Evolutionary conservation across 2,888 invertebrate species (phyloP), one percentile per base, ranked within the genome.

Genomic region (Julus scanicus): DNA sequence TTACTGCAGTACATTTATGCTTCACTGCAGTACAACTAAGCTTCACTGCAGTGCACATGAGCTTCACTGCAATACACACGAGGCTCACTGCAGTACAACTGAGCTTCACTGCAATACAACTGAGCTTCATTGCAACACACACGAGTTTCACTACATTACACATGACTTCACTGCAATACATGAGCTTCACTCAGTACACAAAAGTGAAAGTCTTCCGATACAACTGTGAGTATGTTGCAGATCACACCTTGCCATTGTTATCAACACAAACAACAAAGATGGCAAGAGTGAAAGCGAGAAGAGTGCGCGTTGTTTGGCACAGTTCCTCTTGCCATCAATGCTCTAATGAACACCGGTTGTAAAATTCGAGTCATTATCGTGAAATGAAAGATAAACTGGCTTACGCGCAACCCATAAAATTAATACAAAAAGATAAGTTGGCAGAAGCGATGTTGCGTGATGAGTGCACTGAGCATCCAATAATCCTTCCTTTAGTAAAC

Each of bases 301-400:
- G 4, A 9, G 57, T 6, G 17, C 17, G n/a, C 57, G n/a, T 57
- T 57, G 57, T 57, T 57, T 57, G n/a, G n/a, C 57, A n/a, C 57
- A 53, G 17, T 57, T 57, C n/a, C n/a, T 57, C n/a, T 57, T 57
- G n/a, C 57, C 57, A 57, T 57, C 57, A n/a, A 57, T 57, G 57
- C 57, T 57, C 57, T 57, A 57, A 57, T 57, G 57, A 57, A 57
- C 57, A 57, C 57, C n/a, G 57, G 57, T 8, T 57, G n/a, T 57
- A 57, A 57, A 57, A 57, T 57, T 57, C n/a, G 57, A 17, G 57
- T 57, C 57, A 57, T 57, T 57, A 57, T 57, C 57, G 57, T 9
- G 57, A 57, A 57, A 57, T 57, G 57, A n/a, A 57, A 57, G 57
- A 57, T 57, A 57, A 57, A 57, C 57, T 57, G n/a, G 57, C 57